phyloP scores from a whole-genome alignment of 2,888 invertebrate species.

The Lithophane semibrunnea region DNA sequence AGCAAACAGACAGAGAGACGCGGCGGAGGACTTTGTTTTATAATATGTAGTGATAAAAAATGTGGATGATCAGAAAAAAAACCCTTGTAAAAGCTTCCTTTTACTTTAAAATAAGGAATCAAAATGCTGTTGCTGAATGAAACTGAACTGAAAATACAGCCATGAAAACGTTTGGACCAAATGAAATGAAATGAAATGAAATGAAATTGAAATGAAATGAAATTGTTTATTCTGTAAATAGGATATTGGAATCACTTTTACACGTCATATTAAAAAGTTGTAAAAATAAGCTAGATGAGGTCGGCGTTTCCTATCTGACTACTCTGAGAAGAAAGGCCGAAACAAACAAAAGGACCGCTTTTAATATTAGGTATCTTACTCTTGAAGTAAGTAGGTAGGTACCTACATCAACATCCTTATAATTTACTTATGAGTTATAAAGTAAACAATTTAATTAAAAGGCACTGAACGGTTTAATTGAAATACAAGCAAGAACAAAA shows the following conservation, averaged over 20 bases:
- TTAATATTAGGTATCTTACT: neutral
- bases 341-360: neutral
- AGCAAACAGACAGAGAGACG: too few relatives aligned
- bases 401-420: slow-evolving; percentile 1
- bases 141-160: neutral
- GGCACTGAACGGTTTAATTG: slow-evolving; percentile 64
- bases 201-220: too few relatives aligned
- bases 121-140: neutral
- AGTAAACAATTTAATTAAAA: slow-evolving; percentile 57
- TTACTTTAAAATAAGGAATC: neutral
- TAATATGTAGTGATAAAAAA: too few relatives aligned
- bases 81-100: neutral
- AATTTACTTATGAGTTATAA: slow-evolving; percentile 31
- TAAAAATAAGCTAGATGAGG: too few relatives aligned
- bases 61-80: neutral
- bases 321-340: too few relatives aligned
- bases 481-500: slow-evolving; percentile 56
- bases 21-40: too few relatives aligned
- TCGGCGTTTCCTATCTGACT: too few relatives aligned
- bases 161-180: neutral
- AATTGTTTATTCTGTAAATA: too few relatives aligned
- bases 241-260: too few relatives aligned
- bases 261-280: too few relatives aligned
- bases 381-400: neutral
- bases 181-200: too few relatives aligned